These are phyloP conservation scores for Oryzias melastigma DNA, from an alignment of 2,113 vertebrate genomes.

Conservation along the genomic window DNA sequence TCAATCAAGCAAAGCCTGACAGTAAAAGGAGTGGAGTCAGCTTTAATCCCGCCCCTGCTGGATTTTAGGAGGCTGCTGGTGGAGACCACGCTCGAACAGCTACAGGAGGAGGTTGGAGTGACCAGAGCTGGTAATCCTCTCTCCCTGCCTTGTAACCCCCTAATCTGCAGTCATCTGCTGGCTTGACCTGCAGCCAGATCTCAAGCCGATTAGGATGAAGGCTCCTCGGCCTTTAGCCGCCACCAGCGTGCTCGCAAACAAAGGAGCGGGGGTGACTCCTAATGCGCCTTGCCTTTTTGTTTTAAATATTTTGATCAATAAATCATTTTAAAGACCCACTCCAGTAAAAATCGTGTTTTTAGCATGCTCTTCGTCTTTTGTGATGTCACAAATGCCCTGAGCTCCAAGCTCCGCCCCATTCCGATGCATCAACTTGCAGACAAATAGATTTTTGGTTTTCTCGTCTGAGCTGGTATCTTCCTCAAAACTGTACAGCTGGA, in stretches of 20 bases:
- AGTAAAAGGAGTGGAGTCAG: neutral
- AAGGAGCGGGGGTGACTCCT: neutral
- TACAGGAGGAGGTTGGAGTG: slow-evolving; percentile 30
- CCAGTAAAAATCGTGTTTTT: no score
- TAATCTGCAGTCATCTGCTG: slow-evolving; percentile 83
- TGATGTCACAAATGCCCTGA: no score
- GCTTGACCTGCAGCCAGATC: slow-evolving; percentile 75
- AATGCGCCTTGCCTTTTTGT: neutral
- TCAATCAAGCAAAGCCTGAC: neutral
- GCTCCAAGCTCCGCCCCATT: no score
- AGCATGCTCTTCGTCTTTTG: no score
- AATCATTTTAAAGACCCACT: no score
- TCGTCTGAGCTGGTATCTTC: no score
- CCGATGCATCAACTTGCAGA: no score
- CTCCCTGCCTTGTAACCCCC: slow-evolving; percentile 82
- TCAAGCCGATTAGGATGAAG: slow-evolving; percentile 83
- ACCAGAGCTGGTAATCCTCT: slow-evolving; percentile 79
- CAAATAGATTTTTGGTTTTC: no score
- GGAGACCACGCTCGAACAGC: slow-evolving; percentile 30
- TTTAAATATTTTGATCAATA: neutral
- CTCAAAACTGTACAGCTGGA: no score
- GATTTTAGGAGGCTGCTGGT: neutral
- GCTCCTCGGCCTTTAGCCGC: slow-evolving; percentile 42
- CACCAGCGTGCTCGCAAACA: slow-evolving; percentile 11
- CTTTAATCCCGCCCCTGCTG: slow-evolving; percentile 4